Percentiles rank a stretch among this genome's conserved stretches.
Evolutionary conservation across 2,797 vertebrate genomes (phyloP).

Genomic region (Phalloptychus januarius): DNA sequence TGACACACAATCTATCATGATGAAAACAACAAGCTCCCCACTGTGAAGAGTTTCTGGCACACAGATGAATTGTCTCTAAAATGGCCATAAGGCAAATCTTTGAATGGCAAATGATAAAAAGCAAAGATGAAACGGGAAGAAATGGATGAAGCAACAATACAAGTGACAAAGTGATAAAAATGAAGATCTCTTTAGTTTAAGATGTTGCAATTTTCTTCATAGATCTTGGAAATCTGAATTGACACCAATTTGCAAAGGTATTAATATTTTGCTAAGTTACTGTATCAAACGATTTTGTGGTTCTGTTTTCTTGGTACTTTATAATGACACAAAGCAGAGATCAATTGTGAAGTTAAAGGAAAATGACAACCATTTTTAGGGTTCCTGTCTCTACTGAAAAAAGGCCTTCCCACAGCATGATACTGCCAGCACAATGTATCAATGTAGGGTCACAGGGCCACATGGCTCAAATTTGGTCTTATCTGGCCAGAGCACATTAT

Average conservation of each 20-base stretch:
- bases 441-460: background rate
- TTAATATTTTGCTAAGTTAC: background rate
- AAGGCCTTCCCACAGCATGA: background rate
- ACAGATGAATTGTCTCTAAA: conserved; percentile 26
- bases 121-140: background rate
- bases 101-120: conserved; percentile 11
- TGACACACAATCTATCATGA: conserved; percentile 53
- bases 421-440: background rate
- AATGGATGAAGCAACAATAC: background rate
- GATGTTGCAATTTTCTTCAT: background rate
- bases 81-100: conserved; percentile 29
- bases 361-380: background rate
- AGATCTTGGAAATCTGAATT: background rate
- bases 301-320: background rate
- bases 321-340: background rate
- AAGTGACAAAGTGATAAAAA: background rate
- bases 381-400: background rate
- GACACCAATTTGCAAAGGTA: background rate
- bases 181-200: background rate
- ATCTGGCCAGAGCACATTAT: background rate
- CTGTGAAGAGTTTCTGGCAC: conserved; percentile 36
- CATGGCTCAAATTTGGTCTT: background rate
- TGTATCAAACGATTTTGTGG: background rate
- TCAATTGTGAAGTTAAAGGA: background rate
- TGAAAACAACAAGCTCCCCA: conserved; percentile 45